These are phyloP conservation scores for Clistopyga incitator DNA, from an alignment of 2,888 invertebrate species.

Conservation along the genomic window DNA sequence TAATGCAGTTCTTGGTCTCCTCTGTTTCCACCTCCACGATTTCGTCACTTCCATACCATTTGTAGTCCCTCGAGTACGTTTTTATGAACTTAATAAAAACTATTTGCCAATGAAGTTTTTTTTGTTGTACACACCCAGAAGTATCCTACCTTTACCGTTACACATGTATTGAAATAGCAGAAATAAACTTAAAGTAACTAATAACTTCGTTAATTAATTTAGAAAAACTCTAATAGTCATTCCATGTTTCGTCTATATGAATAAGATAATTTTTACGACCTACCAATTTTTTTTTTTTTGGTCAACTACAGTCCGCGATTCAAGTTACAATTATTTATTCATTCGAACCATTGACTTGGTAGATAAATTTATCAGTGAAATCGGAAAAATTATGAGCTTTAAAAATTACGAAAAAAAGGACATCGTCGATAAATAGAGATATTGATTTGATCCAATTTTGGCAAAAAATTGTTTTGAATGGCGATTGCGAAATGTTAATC, in stretches of 20 bases:
- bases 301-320: background rate
- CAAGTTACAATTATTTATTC: background rate
- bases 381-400: too few relatives aligned
- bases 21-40: constrained; percentile 51
- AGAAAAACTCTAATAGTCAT: background rate
- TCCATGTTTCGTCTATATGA: background rate
- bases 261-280: background rate
- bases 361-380: background rate
- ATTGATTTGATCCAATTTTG: too few relatives aligned
- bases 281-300: background rate
- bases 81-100: constrained; percentile 73
- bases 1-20: constrained; percentile 68
- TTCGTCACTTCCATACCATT: constrained; percentile 66
- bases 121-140: constrained; percentile 65
- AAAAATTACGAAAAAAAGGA: too few relatives aligned
- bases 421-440: too few relatives aligned
- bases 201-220: constrained; percentile 47
- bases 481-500: too few relatives aligned
- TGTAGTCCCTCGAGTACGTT: constrained; percentile 72
- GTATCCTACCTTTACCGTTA: constrained; percentile 17
- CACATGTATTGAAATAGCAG: constrained; percentile 23
- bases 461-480: too few relatives aligned
- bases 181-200: constrained; percentile 1
- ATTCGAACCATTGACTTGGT: background rate
- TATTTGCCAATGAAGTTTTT: constrained; percentile 62